Evolutionary conservation across 2,888 invertebrate species (phyloP).

Genomic region (Drosophila lutescens): DNA sequence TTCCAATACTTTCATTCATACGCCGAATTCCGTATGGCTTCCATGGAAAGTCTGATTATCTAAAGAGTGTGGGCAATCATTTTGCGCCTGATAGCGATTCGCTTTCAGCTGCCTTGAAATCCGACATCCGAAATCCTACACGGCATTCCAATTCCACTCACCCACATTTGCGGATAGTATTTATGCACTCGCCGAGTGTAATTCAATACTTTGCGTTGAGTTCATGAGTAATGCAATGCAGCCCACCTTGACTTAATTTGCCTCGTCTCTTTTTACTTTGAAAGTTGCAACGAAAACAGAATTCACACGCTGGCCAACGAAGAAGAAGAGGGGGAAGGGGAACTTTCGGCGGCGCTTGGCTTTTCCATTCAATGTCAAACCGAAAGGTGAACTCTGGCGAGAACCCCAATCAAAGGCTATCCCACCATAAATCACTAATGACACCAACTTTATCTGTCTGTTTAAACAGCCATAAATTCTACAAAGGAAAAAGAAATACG

Average conservation of each 20-base stretch:
- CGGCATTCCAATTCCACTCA: conserved; percentile 47
- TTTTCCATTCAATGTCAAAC: conserved; percentile 73
- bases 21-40: conserved; percentile 28
- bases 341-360: conserved; percentile 56
- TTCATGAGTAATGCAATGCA: conserved; percentile 68
- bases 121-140: conserved; percentile 26
- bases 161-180: conserved; percentile 63
- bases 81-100: conserved; percentile 17
- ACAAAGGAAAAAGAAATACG: conserved; percentile 21
- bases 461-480: conserved; percentile 75
- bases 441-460: conserved; percentile 67
- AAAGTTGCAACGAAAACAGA: conserved; percentile 77
- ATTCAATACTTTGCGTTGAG: conserved; percentile 54
- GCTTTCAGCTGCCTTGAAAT: conserved; percentile 30
- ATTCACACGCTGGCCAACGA: conserved; percentile 62
- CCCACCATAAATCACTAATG: conserved; percentile 78
- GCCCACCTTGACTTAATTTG: conserved; percentile 73
- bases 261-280: conserved; percentile 72
- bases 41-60: conserved; percentile 32
- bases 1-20: conserved; percentile 32
- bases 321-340: conserved; percentile 11
- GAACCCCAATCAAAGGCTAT: conserved; percentile 61
- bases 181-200: conserved; percentile 57
- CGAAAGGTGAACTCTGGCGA: conserved; percentile 32
- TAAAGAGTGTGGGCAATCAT: background rate